Percentiles rank a stretch among this genome's conserved stretches.
Evolutionary conservation across 2,113 vertebrate genomes (phyloP).

Genomic region (Chrysemys picta): DNA sequence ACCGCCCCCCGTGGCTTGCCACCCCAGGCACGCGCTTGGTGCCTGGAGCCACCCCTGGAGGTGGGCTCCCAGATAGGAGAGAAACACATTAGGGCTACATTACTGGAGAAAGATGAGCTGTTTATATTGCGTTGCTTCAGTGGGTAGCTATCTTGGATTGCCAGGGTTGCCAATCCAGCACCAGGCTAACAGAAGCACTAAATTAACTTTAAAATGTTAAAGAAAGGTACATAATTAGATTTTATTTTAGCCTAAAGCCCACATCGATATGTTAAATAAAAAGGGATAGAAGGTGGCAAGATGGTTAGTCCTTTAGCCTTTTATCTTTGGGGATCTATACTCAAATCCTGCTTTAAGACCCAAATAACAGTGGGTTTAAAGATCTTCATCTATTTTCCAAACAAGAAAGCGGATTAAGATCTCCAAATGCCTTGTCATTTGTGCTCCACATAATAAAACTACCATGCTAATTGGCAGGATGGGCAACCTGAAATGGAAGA

Average conservation of each 20-base stretch:
- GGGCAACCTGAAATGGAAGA: neutral
- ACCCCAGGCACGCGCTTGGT: too few species aligned
- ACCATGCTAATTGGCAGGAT: neutral
- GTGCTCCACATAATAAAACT: neutral
- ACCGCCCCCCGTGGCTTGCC: too few species aligned
- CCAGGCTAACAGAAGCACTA: neutral
- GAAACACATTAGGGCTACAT: neutral
- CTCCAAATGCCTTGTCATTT: neutral
- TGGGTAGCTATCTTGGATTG: neutral
- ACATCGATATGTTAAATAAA: neutral
- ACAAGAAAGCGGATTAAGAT: neutral
- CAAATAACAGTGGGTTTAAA: neutral
- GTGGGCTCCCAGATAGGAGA: accelerated
- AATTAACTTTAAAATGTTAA: neutral
- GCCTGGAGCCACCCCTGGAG: too few species aligned
- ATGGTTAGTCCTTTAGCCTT: neutral
- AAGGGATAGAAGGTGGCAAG: neutral
- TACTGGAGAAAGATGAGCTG: neutral
- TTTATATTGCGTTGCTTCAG: neutral
- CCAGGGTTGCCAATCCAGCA: neutral
- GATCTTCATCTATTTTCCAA: neutral
- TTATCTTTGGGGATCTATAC: neutral
- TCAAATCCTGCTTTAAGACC: neutral
- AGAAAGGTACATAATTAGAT: neutral
- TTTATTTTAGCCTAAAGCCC: neutral